phyloP scores from a whole-genome alignment of 2,113 vertebrate species.

The Phyllostomus discolor region DNA sequence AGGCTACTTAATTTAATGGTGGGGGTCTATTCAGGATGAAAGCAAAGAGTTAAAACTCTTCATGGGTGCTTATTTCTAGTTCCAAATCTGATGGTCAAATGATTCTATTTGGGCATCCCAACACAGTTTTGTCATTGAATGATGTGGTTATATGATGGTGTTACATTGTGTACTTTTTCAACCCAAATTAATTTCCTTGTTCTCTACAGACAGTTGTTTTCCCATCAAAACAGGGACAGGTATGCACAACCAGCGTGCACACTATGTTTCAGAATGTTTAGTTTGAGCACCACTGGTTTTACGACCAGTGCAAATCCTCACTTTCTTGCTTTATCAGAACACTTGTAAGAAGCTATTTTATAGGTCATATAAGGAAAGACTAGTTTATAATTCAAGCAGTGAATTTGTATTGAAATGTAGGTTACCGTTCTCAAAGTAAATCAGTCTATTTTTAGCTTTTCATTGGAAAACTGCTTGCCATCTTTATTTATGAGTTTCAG shows the following conservation, averaged over 20 bases:
- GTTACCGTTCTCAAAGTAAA: neutral
- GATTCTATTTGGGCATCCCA: neutral
- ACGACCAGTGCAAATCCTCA: neutral
- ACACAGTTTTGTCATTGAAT: neutral
- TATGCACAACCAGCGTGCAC: neutral
- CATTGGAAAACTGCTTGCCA: neutral
- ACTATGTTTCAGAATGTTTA: neutral
- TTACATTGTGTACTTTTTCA: neutral
- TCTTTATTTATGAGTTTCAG: constrained; percentile 7
- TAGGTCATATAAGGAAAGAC: neutral
- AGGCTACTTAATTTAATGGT: neutral
- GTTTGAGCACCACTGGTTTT: neutral
- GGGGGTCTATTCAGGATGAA: neutral
- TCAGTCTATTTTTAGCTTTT: neutral
- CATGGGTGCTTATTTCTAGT: neutral
- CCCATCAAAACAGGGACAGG: neutral
- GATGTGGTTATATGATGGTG: neutral
- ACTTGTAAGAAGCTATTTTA: neutral
- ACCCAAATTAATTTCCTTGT: neutral
- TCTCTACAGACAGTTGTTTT: neutral
- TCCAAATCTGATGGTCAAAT: neutral
- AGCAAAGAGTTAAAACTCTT: neutral
- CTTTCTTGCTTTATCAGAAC: neutral
- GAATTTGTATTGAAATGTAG: neutral
- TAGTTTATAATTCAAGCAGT: neutral